Conservation (phyloP, 2,113 vertebrate species). For the Numida meleagris region DNA sequence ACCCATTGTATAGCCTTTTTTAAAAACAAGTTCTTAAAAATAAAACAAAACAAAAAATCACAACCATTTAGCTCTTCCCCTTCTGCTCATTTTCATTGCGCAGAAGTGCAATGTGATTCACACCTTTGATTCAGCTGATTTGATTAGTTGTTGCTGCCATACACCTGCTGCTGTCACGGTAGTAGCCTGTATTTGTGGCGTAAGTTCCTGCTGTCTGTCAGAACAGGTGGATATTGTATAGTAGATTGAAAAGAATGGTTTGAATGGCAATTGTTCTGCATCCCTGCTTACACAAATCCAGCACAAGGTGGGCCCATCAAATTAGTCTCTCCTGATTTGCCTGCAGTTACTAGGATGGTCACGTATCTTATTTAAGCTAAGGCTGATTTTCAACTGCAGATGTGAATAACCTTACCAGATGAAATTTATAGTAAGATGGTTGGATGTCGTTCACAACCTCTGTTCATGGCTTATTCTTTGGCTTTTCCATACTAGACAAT, state of each 20-base stretch:
- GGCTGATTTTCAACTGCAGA: not conserved
- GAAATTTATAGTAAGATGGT: not conserved
- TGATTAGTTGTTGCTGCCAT: conserved; percentile 65
- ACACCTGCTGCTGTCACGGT: conserved; percentile 62
- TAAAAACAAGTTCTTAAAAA: conserved; percentile 6
- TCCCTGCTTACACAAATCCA: conserved; percentile 23
- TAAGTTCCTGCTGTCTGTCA: conserved; percentile 54
- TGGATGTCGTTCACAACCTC: not conserved
- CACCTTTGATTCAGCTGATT: conserved; percentile 36
- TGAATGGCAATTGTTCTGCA: conserved; percentile 64
- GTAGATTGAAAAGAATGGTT: conserved; percentile 63
- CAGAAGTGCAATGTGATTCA: conserved; percentile 16
- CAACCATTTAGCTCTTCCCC: conserved; percentile 4
- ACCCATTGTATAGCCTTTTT: not conserved
- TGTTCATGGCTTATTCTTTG: not conserved
- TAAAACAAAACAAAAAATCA: conserved; percentile 37
- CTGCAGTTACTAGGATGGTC: not conserved
- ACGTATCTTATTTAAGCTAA: not conserved
- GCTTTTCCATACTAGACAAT: not conserved
- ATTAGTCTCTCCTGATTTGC: not conserved
- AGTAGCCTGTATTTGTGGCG: conserved; percentile 49
- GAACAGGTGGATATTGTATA: conserved; percentile 61
- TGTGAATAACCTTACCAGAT: not conserved
- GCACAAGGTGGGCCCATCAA: conserved; percentile 9
- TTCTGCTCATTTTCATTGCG: not conserved